Evolutionary conservation across 37 sponge, comb jelly and placozoan genomes (phyloP).

Genomic region (Amphimedon queenslandica): DNA sequence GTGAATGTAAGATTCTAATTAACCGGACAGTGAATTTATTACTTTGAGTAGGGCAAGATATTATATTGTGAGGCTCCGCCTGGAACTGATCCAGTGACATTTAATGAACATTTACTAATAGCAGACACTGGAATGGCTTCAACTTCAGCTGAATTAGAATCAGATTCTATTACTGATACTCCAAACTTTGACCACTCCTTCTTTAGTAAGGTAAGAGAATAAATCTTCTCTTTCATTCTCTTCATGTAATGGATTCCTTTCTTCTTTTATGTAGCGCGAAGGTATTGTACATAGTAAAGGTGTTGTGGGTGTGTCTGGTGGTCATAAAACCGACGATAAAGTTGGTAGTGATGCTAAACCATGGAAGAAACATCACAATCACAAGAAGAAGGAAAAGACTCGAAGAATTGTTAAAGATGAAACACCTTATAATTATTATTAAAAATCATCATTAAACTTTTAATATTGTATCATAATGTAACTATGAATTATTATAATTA

Average conservation of each 20-base stretch:
- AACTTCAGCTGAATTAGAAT: too few species aligned
- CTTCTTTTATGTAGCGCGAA: too few species aligned
- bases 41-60: conserved; percentile 63
- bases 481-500: background rate
- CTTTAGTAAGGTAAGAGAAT: too few species aligned
- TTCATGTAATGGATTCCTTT: too few species aligned
- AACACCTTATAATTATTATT: background rate
- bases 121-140: too few species aligned
- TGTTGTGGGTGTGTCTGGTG: conserved; percentile 41
- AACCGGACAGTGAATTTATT: background rate
- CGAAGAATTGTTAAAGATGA: conserved; percentile 13
- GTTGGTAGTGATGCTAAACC: conserved; percentile 48
- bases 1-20: conserved; percentile 49
- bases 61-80: conserved; percentile 86
- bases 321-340: conserved; percentile 17
- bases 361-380: conserved; percentile 90
- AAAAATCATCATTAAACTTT: background rate
- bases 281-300: conserved; percentile 10
- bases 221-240: too few species aligned
- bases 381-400: conserved; percentile 80
- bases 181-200: too few species aligned
- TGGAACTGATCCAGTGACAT: conserved; percentile 32
- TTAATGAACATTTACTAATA: conserved; percentile 46
- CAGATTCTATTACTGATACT: too few species aligned
- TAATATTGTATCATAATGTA: background rate